Evolutionary conservation across 2,113 vertebrate genomes (phyloP), one percentile per base, ranked within the genome.

Genomic region (Quiscalus mexicanus): DNA sequence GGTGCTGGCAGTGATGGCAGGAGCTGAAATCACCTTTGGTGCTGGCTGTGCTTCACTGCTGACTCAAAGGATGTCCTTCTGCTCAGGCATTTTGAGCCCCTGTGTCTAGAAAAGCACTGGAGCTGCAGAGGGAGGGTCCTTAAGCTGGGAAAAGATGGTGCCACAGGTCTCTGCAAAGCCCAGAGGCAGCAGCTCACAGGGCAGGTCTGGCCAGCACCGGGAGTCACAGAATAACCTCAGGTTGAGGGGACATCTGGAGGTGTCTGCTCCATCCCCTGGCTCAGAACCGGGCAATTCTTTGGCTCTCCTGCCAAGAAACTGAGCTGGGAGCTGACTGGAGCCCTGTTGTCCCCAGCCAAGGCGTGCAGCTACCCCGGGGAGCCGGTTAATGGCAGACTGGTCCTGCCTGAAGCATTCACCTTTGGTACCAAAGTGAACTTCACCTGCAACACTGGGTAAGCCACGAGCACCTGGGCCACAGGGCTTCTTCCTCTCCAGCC

Each of bases 381-480:
- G 18, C 95, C 42, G 0, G 12, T 3, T 22, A 50, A 96, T 0
- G 96, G 96, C 78, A 64, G 75, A 16, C 44, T 91, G 11, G 0
- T 79, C 35, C 7, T 50, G 1, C 1, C 8, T 4, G 74, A 0
- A 5, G 0, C 2, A 0, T 18, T 90, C 11, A 0, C 0, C 1
- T 56, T 97, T 4, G 96, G 95, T 5, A 82, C 95, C 14, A 1
- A 27, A 0, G 91, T 44, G 12, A 93, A 39, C 70, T 96, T 94
- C 91, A 85, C 35, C 96, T 97, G 96, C 69, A 25, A 93, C 35
- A 2, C 42, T 0, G 96, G 96, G 96, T 97, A 89, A 97, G 96
- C 45, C 59, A 9, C 8, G 35, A 59, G 73, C 39, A 1, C 63
- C 45, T 41, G 2, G 22, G 39, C 6, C 84, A 28, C 2, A 0